Conservation (phyloP, 2,888 invertebrate species). For the Enoplolaimus lenunculus region DNA sequence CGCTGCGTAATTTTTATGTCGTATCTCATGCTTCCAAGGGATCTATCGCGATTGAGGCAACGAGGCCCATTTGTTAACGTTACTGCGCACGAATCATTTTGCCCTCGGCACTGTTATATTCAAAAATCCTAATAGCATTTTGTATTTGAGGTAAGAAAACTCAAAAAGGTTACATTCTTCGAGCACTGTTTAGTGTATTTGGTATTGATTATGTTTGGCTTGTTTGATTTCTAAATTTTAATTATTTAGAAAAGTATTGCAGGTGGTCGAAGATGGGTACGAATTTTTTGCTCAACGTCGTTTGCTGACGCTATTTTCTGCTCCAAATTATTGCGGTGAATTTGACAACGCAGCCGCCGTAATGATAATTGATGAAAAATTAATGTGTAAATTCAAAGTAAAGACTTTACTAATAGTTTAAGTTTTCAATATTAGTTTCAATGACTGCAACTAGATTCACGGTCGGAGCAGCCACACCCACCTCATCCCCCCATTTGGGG, state of each 20-base stretch:
- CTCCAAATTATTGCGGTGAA: too few species aligned
- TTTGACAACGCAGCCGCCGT: conserved; percentile 2
- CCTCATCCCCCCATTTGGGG: too few species aligned
- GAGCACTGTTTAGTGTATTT: not conserved
- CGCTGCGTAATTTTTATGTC: too few species aligned
- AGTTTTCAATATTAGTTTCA: too few species aligned
- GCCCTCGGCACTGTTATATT: not conserved
- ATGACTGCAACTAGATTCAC: too few species aligned
- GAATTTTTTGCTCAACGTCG: conserved; percentile 43
- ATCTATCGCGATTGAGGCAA: too few species aligned
- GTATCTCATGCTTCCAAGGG: too few species aligned
- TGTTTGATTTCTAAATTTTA: too few species aligned
- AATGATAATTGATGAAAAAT: conserved; percentile 1
- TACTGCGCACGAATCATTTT: not conserved
- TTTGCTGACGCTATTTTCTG: not conserved
- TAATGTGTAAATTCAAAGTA: not conserved
- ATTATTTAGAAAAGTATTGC: not conserved
- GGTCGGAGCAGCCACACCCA: too few species aligned
- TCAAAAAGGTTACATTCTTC: not conserved
- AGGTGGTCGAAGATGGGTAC: conserved; percentile 47
- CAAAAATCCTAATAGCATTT: not conserved
- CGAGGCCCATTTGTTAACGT: not conserved
- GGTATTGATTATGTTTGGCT: not conserved
- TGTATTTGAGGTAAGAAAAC: not conserved
- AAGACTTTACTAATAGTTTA: not conserved